Percentiles rank a stretch among this genome's conserved stretches.
phyloP scores from a whole-genome alignment of 2,113 vertebrate genomes.

The Saimiri boliviensis region DNA sequence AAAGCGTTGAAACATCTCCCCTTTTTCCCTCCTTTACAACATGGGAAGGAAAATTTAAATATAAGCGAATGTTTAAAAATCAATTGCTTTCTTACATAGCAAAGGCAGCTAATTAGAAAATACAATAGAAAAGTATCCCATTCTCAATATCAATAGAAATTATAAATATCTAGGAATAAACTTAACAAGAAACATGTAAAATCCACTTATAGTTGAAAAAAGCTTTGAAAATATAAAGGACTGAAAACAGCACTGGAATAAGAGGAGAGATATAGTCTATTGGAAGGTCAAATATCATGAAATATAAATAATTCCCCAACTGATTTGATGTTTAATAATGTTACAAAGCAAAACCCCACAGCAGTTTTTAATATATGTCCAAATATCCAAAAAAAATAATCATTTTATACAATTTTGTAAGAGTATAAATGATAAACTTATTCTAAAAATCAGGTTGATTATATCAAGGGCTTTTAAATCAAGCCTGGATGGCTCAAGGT shows the following conservation, averaged over 20 bases:
- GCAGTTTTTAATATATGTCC: not conserved
- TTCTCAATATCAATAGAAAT: not conserved
- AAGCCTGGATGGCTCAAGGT: too few species aligned
- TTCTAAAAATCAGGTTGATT: not conserved
- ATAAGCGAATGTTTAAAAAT: not conserved
- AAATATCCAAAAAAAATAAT: conserved; percentile 17
- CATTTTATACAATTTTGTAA: not conserved
- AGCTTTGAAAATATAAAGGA: conserved; percentile 1
- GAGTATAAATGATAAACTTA: not conserved
- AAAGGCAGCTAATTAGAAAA: conserved; percentile 8
- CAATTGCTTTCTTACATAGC: not conserved
- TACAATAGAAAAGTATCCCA: not conserved
- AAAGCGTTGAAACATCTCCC: not conserved
- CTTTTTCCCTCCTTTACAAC: not conserved
- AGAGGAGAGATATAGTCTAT: not conserved
- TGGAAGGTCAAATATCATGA: not conserved
- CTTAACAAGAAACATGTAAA: not conserved
- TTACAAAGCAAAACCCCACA: not conserved
- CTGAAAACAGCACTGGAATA: not conserved
- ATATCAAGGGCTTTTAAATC: not conserved
- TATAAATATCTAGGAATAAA: not conserved
- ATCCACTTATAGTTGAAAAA: not conserved
- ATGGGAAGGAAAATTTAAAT: not conserved
- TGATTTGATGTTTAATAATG: not conserved
- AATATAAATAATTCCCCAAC: not conserved